phyloP scores from a whole-genome alignment of 2,888 invertebrate genomes.

The Apamea sordens region DNA sequence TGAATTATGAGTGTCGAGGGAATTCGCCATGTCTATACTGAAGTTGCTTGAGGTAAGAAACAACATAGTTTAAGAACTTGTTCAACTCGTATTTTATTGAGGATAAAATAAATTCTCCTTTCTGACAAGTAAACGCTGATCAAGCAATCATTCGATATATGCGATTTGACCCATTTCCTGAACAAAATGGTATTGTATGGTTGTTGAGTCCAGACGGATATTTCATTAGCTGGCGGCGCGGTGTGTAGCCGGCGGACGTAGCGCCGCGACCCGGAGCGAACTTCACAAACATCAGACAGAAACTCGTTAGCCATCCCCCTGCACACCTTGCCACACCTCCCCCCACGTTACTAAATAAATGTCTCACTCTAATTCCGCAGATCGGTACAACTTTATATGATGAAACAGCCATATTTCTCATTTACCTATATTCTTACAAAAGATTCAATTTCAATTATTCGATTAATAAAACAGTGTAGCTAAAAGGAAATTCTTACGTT shows the following conservation, averaged over 20 bases:
- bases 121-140: conserved; percentile 44
- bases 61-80: conserved; percentile 33
- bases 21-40: conserved; percentile 40
- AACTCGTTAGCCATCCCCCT: conserved; percentile 77
- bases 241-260: conserved; percentile 60
- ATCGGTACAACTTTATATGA: conserved; percentile 66
- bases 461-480: conserved; percentile 41
- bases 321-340: conserved; percentile 59
- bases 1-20: conserved; percentile 51
- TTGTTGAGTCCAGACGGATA: conserved; percentile 65
- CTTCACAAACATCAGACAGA: conserved; percentile 78
- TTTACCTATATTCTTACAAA: conserved; percentile 54
- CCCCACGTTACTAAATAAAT: conserved; percentile 70
- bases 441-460: conserved; percentile 58
- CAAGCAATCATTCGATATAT: conserved; percentile 52
- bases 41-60: conserved; percentile 45
- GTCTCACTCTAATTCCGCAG: conserved; percentile 70
- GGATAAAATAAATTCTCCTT: conserved; percentile 21
- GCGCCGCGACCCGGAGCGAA: conserved; percentile 74
- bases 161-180: conserved; percentile 53
- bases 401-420: conserved; percentile 59
- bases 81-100: conserved; percentile 20
- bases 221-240: conserved; percentile 67
- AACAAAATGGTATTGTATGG: conserved; percentile 57
- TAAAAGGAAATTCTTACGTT: conserved; percentile 47